These are phyloP conservation scores for Boleophthalmus pectinirostris DNA, from an alignment of 2,113 vertebrate species.

Conservation along the genomic window DNA sequence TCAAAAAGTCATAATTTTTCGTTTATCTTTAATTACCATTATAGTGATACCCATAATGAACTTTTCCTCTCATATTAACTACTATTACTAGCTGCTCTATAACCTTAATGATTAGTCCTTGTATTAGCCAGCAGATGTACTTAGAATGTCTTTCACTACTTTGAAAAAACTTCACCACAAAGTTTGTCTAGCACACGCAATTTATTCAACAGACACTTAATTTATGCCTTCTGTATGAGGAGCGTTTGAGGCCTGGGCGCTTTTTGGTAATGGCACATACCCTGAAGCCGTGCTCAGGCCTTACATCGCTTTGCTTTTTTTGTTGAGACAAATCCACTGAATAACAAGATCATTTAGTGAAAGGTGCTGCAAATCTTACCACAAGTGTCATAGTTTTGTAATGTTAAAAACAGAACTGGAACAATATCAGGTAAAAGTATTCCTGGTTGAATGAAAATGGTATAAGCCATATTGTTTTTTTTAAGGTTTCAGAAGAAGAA, in stretches of 20 bases:
- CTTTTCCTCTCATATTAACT: not conserved
- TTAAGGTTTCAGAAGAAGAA: not conserved
- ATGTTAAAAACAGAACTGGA: slow-evolving; percentile 38
- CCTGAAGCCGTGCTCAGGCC: slow-evolving; percentile 75
- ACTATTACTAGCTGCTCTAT: not conserved
- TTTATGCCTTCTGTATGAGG: slow-evolving; percentile 67
- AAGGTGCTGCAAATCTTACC: slow-evolving; percentile 68
- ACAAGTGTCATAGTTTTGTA: slow-evolving; percentile 37
- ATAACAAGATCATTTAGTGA: slow-evolving; percentile 69
- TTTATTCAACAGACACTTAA: slow-evolving; percentile 56
- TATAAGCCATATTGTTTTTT: not conserved
- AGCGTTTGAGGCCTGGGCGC: slow-evolving; percentile 36
- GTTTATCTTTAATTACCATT: not conserved
- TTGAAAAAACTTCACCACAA: slow-evolving; percentile 30
- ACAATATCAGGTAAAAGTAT: slow-evolving; percentile 12
- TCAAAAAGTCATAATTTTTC: not conserved
- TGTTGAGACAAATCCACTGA: slow-evolving; percentile 68
- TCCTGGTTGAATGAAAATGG: not conserved
- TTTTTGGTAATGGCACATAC: slow-evolving; percentile 78
- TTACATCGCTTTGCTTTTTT: slow-evolving; percentile 53
- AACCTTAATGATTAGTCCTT: slow-evolving; percentile 26
- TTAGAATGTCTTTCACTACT: slow-evolving; percentile 49
- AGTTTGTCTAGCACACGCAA: slow-evolving; percentile 37
- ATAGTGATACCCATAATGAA: not conserved
- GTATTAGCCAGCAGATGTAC: slow-evolving; percentile 34